Conservation (phyloP, 2,888 invertebrate genomes). For the Chrysolina haemoptera region DNA sequence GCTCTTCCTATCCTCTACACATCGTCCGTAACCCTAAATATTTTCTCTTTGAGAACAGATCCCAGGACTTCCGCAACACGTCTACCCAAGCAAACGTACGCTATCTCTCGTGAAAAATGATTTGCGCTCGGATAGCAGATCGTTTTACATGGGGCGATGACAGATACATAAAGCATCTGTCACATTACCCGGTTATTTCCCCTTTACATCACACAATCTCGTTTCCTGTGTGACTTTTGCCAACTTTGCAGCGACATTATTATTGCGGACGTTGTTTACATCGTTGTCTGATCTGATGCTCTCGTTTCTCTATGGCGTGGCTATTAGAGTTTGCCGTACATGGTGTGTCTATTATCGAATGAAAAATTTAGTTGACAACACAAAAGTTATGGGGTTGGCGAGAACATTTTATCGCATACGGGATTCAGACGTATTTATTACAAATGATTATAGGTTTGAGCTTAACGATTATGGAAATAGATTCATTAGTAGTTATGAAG, state of each 20-base stretch:
- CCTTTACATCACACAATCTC: slow-evolving; percentile 46
- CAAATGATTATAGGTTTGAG: too few species aligned
- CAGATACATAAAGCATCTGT: slow-evolving; percentile 55
- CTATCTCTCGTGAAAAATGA: slow-evolving; percentile 18
- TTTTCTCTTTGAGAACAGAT: background rate
- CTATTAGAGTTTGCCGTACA: background rate
- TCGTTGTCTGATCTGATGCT: slow-evolving; percentile 19
- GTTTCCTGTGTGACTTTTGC: slow-evolving; percentile 39
- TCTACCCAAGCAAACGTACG: background rate
- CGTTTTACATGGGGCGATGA: slow-evolving; percentile 46
- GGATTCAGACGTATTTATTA: too few species aligned
- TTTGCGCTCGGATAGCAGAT: slow-evolving; percentile 18
- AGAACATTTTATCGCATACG: too few species aligned
- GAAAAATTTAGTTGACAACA: background rate
- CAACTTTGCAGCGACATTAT: slow-evolving; percentile 27
- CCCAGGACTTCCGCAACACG: slow-evolving; percentile 9
- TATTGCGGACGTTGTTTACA: slow-evolving; percentile 22
- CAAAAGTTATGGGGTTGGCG: background rate
- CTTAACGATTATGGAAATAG: too few species aligned
- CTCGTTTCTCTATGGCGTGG: slow-evolving; percentile 9
- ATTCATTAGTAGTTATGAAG: too few species aligned
- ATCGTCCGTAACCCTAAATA: too few species aligned
- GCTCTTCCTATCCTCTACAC: too few species aligned
- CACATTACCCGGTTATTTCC: slow-evolving; percentile 57
- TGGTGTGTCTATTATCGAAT: background rate